Percentiles rank a stretch among this genome's conserved stretches.
Evolutionary conservation across 2,888 invertebrate species (phyloP).

Genomic region (Fissipunctia ypsillon): DNA sequence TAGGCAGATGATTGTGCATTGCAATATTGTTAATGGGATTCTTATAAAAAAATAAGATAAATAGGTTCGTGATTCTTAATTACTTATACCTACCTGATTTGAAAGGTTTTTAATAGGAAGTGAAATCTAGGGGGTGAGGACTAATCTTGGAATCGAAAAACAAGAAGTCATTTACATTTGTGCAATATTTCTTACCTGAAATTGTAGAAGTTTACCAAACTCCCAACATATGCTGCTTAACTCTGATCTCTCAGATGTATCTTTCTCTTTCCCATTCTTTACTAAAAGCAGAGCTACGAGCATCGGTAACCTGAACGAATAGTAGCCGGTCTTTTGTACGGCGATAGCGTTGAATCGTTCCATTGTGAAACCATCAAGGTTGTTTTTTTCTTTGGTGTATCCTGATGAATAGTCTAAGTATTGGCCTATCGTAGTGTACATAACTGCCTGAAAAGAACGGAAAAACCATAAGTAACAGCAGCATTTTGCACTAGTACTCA

Average conservation of each 20-base stretch:
- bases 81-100: not conserved
- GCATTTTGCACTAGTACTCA: not conserved
- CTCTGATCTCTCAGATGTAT: constrained; percentile 10
- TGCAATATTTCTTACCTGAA: constrained; percentile 34
- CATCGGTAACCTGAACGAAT: constrained; percentile 36
- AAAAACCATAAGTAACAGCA: not conserved
- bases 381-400: constrained; percentile 43
- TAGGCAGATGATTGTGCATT: not conserved
- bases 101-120: not conserved
- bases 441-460: constrained; percentile 33
- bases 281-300: constrained; percentile 30
- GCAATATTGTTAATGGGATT: not conserved
- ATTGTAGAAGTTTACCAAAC: constrained; percentile 45
- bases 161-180: not conserved
- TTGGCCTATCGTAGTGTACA: constrained; percentile 41
- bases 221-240: constrained; percentile 36
- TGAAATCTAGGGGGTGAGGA: not conserved
- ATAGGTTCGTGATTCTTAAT: not conserved
- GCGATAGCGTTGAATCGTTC: constrained; percentile 40
- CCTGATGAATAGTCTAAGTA: constrained; percentile 31
- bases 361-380: constrained; percentile 43
- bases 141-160: not conserved
- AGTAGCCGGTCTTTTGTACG: constrained; percentile 36
- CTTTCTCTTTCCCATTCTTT: constrained; percentile 24
- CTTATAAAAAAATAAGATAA: not conserved